phyloP scores from a whole-genome alignment of 2,888 invertebrate genomes.

The Melanchra persicariae region DNA sequence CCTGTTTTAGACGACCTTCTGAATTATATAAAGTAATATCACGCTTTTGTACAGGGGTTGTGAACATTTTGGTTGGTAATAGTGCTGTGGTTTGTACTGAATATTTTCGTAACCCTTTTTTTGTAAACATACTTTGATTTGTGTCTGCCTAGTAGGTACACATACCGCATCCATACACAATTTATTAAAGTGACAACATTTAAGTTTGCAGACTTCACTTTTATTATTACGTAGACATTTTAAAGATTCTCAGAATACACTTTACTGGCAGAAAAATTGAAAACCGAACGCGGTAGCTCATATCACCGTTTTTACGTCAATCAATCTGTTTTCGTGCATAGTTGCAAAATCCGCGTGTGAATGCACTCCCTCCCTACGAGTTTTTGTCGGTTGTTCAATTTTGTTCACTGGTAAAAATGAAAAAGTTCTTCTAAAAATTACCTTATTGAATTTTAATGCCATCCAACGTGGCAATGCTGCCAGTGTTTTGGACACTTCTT shows the following conservation, averaged over 20 bases:
- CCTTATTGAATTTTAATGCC: too few relatives aligned
- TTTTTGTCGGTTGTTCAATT: constrained; percentile 4
- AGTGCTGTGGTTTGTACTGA: constrained; percentile 17
- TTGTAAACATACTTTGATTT: background rate
- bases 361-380: background rate
- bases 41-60: constrained; percentile 23
- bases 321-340: constrained; percentile 42
- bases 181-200: too few relatives aligned
- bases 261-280: constrained; percentile 4
- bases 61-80: constrained; percentile 22
- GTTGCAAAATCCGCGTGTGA: constrained; percentile 28
- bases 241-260: background rate
- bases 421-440: too few relatives aligned
- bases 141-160: too few relatives aligned
- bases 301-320: constrained; percentile 31
- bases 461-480: too few relatives aligned
- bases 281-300: constrained; percentile 13
- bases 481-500: too few relatives aligned
- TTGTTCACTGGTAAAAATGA: background rate
- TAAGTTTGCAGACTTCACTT: too few relatives aligned
- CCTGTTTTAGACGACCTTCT: constrained; percentile 44
- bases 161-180: too few relatives aligned
- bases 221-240: background rate
- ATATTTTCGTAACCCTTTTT: background rate
- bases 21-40: constrained; percentile 49